Conservation (phyloP, 2,113 vertebrate genomes). For the Archocentrus centrarchus region DNA sequence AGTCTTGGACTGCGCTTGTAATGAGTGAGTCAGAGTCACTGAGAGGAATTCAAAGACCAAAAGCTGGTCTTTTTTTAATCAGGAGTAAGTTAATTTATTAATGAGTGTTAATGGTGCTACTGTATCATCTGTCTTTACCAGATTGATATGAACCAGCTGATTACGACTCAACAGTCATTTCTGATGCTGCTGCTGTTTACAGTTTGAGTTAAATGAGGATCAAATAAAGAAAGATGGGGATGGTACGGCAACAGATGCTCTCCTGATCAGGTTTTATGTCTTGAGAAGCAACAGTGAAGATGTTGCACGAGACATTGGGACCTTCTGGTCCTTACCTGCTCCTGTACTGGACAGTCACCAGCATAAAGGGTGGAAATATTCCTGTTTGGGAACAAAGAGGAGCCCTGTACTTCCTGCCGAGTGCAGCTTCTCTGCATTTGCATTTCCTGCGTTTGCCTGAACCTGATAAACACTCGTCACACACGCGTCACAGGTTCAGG, state of each 20-base stretch:
- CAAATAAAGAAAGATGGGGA: not conserved
- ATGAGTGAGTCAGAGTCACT: not conserved
- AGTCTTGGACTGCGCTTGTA: not conserved
- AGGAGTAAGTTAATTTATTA: not conserved
- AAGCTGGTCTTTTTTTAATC: not conserved
- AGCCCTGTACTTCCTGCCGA: not conserved
- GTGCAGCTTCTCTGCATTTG: not conserved
- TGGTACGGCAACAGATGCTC: not conserved
- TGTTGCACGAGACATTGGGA: no score
- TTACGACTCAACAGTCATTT: not conserved
- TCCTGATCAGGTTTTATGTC: not conserved
- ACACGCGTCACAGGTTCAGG: not conserved
- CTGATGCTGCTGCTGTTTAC: not conserved
- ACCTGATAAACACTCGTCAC: not conserved
- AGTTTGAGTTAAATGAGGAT: not conserved
- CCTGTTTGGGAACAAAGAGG: not conserved
- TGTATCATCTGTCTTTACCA: not conserved
- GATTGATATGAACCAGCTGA: not conserved
- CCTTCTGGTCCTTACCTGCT: not conserved
- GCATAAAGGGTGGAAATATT: not conserved
- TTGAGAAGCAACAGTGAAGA: not conserved
- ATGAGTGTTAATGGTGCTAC: not conserved
- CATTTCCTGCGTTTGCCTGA: not conserved
- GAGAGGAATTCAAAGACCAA: not conserved
- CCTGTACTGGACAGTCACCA: not conserved